Evolutionary conservation across 2,888 invertebrate genomes (phyloP).

Genomic region (Clitarchus hookeri): DNA sequence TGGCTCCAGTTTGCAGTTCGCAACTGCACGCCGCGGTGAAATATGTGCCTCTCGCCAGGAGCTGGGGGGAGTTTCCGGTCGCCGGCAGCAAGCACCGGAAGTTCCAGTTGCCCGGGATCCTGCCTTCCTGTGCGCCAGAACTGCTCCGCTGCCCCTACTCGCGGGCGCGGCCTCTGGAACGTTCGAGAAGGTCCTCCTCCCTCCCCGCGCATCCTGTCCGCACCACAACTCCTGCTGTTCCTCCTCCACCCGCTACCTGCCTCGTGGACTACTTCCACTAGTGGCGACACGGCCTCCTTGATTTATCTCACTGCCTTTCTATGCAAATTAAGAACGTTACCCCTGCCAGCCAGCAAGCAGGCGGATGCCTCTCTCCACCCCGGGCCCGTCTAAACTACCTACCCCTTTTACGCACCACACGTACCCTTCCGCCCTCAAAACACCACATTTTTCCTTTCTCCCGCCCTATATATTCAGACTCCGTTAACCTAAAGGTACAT

Average conservation of each 20-base stretch:
- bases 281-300: not conserved
- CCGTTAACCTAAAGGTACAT: not conserved
- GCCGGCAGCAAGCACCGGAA: too few relatives aligned
- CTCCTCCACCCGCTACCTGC: not conserved
- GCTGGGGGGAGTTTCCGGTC: too few relatives aligned
- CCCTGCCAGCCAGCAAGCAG: not conserved
- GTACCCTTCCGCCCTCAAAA: not conserved
- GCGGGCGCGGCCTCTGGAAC: too few relatives aligned
- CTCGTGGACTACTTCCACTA: not conserved
- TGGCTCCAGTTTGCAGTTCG: too few relatives aligned
- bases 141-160: too few relatives aligned
- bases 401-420: not conserved
- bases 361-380: not conserved
- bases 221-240: not conserved
- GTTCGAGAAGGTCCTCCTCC: not conserved
- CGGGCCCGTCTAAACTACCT: not conserved
- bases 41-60: too few relatives aligned
- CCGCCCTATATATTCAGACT: not conserved
- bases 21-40: too few relatives aligned
- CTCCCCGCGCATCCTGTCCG: not conserved
- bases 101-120: too few relatives aligned
- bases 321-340: constrained; percentile 1
- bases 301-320: constrained; percentile 14
- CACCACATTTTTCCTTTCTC: not conserved
- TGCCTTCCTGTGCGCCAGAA: too few relatives aligned